Percentiles rank a stretch among this genome's conserved stretches.
Evolutionary conservation across 2,797 vertebrate genomes (phyloP).

Genomic region (Melanotaenia maccullochi): DNA sequence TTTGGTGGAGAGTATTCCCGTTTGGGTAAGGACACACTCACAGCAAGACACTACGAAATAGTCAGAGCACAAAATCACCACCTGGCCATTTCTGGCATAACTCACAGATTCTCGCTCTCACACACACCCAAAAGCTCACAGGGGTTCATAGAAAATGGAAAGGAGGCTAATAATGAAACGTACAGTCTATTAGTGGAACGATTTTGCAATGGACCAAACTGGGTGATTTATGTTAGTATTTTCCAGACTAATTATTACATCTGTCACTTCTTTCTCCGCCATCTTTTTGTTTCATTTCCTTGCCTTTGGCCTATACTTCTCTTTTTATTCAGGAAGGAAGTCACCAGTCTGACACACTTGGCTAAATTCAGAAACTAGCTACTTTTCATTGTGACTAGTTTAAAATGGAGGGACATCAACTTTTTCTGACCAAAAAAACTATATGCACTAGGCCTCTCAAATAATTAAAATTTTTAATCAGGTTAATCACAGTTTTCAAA

Average conservation of each 20-base stretch:
- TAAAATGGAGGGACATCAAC: background rate
- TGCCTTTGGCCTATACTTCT: slow-evolving; percentile 20
- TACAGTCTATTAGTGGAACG: background rate
- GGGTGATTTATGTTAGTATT: slow-evolving; percentile 19
- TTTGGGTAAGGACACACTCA: slow-evolving; percentile 48
- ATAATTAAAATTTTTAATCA: too few relatives aligned
- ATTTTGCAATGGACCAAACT: slow-evolving; percentile 4
- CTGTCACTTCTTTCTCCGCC: background rate
- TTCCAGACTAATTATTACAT: slow-evolving; percentile 10
- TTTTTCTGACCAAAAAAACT: background rate
- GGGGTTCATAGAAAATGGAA: background rate
- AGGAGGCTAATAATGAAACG: slow-evolving; percentile 5
- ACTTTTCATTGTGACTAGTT: background rate
- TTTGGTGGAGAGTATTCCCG: slow-evolving; percentile 1
- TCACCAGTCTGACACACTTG: background rate
- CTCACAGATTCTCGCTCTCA: background rate
- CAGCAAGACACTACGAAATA: slow-evolving; percentile 51
- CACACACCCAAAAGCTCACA: slow-evolving; percentile 7
- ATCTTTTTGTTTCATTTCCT: slow-evolving; percentile 27
- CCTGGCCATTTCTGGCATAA: slow-evolving; percentile 59
- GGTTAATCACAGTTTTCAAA: too few relatives aligned
- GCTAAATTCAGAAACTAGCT: slow-evolving; percentile 13
- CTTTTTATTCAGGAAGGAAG: slow-evolving; percentile 45
- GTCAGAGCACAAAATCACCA: slow-evolving; percentile 74
- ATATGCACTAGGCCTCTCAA: too few relatives aligned